Base-by-base conservation (phyloP, 2,797 vertebrate genomes). In the Helarctos malayanus region DNA sequence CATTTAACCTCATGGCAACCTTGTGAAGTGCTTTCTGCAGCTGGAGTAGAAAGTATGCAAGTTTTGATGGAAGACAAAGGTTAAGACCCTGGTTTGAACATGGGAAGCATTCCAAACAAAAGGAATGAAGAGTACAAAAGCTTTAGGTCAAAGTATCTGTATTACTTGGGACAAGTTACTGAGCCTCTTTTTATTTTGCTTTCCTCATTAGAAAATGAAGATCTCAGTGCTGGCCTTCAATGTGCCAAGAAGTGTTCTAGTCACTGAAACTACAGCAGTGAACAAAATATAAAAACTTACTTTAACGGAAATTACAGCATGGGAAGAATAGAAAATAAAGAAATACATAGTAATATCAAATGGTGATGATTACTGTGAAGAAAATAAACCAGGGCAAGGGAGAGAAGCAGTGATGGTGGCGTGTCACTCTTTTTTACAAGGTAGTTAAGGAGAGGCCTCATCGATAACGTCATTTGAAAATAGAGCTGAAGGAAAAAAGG, bases 171-270 rank as follows among this genome's bases (percentile, higher is more conserved):
- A 32, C 35, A 96, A 68, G 12, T 38, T 91, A 91, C 49, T 90
- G 57, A 97, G 69, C 32, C 14, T 52, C 3, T 57, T 61, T 57
- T 29, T 63, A 52, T 38, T 47, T 84, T 38, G 1, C 3, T 68
- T 94, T 91, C 47, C 89, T 81, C 38, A 18, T 65, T 84, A 87
- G 79, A 82, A 86, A 82, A 25, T 63, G 49, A 89, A 47, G 47
- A 92, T 56, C 32, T 88, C 56, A 49, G 35, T n/a, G 59, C 21
- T 63, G 54, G 69, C 27, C 57, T 83, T 76, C 45, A 76, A n/a
- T 25, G 41, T 41, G 13, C 59, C 38, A 91, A 81, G n/a, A 49
- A 83, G 49, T 69, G n/a, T 69, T 85, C 49, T 85, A 80, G 49
- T 91, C 49, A 80, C 71, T 80, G 19, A 41, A 65, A 85, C 27